Conservation (phyloP, 2,113 vertebrate genomes). For the Pyxicephalus adspersus region DNA sequence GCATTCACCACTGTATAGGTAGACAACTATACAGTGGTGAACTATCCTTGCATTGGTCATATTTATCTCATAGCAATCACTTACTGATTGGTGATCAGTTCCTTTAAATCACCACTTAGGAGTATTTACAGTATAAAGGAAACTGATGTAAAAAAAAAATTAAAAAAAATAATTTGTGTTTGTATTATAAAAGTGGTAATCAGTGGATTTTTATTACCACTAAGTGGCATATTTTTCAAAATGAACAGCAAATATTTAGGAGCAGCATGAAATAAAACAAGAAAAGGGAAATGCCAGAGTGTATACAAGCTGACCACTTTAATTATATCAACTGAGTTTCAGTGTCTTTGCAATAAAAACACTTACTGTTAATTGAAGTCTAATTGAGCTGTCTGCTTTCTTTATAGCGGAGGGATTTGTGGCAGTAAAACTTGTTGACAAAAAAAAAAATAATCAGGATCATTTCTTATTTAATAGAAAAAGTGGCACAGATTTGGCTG, state of each 20-base stretch:
- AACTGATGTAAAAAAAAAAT: too few relatives aligned
- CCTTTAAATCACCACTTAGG: too few relatives aligned
- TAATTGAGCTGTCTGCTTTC: conserved; percentile 46
- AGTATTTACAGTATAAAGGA: too few relatives aligned
- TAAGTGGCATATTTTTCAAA: background rate
- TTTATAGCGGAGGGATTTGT: conserved; percentile 2
- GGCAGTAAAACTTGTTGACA: conserved; percentile 31
- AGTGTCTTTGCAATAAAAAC: conserved; percentile 38
- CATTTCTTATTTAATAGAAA: conserved; percentile 1
- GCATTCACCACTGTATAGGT: too few relatives aligned
- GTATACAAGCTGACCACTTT: conserved; percentile 7
- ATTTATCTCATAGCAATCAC: too few relatives aligned
- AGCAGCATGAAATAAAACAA: background rate
- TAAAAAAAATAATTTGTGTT: too few relatives aligned
- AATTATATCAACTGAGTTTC: conserved; percentile 6
- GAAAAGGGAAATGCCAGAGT: background rate
- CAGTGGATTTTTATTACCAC: too few relatives aligned
- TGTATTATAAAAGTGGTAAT: too few relatives aligned
- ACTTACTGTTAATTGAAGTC: conserved; percentile 55
- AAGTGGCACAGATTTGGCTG: background rate
- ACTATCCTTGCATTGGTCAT: too few relatives aligned
- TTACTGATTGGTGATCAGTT: too few relatives aligned
- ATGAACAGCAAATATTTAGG: background rate
- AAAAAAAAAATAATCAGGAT: background rate
- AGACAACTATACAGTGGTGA: too few relatives aligned